These are phyloP conservation scores for Hemitrygon akajei DNA, from an alignment of 2,797 vertebrate species.

Conservation along the genomic window DNA sequence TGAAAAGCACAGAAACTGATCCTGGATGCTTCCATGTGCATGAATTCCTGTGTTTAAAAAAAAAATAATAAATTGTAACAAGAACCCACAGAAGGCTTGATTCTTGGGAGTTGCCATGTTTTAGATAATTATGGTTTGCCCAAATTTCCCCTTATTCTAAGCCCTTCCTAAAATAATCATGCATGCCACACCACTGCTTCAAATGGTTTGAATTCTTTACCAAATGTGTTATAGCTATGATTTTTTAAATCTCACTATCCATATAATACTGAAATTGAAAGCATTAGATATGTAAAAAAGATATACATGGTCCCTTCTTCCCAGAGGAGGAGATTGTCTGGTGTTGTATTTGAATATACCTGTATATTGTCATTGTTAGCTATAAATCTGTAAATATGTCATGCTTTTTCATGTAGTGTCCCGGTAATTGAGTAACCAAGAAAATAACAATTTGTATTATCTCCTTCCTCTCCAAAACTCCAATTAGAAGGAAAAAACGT, in stretches of 20 bases:
- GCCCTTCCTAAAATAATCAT: neutral
- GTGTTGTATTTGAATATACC: neutral
- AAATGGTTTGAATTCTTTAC: conserved; percentile 8
- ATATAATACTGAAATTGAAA: conserved; percentile 2
- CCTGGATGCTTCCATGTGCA: conserved; percentile 33
- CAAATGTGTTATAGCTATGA: neutral
- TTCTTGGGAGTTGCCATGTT: conserved; percentile 31
- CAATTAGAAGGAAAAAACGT: neutral
- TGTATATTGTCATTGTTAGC: neutral
- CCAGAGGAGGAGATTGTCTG: neutral
- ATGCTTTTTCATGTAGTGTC: conserved; percentile 8
- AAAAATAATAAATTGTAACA: neutral
- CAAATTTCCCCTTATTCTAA: neutral
- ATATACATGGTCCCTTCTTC: neutral
- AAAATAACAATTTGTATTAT: neutral
- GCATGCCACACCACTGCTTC: neutral
- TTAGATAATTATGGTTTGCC: conserved; percentile 28
- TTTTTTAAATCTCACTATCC: neutral
- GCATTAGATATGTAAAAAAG: neutral
- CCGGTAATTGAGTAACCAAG: neutral
- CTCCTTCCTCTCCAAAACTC: neutral
- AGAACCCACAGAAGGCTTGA: neutral
- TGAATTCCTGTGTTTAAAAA: conserved; percentile 5
- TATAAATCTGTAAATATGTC: neutral
- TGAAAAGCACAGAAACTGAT: conserved; percentile 33